Conservation (phyloP, 2,888 invertebrate genomes). For the Chymomyza caudatula region DNA sequence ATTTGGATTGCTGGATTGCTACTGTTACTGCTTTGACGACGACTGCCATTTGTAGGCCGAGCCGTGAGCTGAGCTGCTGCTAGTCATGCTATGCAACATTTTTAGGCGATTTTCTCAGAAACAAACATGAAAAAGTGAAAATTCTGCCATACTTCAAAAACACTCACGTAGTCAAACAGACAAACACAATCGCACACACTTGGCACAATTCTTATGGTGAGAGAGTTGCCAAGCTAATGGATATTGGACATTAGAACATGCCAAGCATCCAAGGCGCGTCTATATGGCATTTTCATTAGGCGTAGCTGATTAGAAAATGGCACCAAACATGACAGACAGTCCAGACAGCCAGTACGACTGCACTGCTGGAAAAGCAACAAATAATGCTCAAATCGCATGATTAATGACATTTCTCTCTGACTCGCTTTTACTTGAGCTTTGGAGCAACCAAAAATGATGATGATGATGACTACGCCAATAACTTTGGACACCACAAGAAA, state of each 20-base stretch:
- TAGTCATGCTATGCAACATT: constrained; percentile 14
- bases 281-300: constrained; percentile 16
- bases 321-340: constrained; percentile 1
- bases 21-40: background rate
- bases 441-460: background rate
- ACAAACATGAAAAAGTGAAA: constrained; percentile 59
- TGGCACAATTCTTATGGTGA: constrained; percentile 57
- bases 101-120: constrained; percentile 67
- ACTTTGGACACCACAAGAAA: background rate
- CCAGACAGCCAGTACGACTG: background rate
- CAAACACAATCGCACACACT: constrained; percentile 19
- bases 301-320: constrained; percentile 6
- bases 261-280: constrained; percentile 18
- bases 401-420: constrained; percentile 46
- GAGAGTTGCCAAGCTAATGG: constrained; percentile 14
- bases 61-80: background rate
- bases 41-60: background rate
- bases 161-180: constrained; percentile 7
- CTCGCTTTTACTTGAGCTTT: background rate
- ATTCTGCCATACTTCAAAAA: constrained; percentile 29
- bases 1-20: constrained; percentile 10
- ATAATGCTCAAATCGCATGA: constrained; percentile 41
- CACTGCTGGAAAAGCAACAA: constrained; percentile 33
- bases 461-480: background rate
- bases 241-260: constrained; percentile 47